Percentiles rank a stretch among this genome's conserved stretches.
Conservation (phyloP, 1,140 invertebrate genomes). For the Telenomus remus region DNA sequence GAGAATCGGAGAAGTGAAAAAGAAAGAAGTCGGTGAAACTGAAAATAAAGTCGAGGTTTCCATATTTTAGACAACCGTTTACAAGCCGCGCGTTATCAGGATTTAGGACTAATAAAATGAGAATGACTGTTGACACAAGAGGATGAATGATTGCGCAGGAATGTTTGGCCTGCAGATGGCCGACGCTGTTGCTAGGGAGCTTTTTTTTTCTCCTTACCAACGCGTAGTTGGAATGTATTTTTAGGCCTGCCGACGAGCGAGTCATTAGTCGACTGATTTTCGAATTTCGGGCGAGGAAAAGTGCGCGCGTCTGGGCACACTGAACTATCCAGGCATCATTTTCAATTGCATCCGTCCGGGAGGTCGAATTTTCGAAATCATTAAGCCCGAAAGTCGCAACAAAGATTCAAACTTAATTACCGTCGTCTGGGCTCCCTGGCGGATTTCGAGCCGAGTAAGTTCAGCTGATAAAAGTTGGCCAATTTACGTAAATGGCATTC, state of each 20-base stretch:
- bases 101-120: neutral
- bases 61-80: conserved; percentile 5
- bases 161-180: too few species aligned
- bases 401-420: conserved; percentile 28
- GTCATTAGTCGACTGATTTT: neutral
- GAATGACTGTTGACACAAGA: too few species aligned
- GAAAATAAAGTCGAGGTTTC: conserved; percentile 12
- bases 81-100: neutral
- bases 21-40: conserved; percentile 6
- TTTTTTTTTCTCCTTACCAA: too few species aligned
- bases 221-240: too few species aligned
- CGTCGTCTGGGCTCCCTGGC: neutral
- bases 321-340: conserved; percentile 10
- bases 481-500: conserved; percentile 32
- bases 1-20: too few species aligned
- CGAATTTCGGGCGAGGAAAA: neutral
- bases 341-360: conserved; percentile 14
- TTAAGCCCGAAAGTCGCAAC: conserved; percentile 9
- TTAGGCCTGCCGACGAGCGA: too few species aligned
- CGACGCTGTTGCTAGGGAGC: too few species aligned
- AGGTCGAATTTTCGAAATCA: conserved; percentile 3
- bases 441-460: conserved; percentile 4
- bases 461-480: conserved; percentile 29
- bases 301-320: conserved; percentile 6
- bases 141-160: too few species aligned